Base-by-base conservation (phyloP, 92 coral and sea anemone genomes). In the Epizoanthus illoricatus region DNA sequence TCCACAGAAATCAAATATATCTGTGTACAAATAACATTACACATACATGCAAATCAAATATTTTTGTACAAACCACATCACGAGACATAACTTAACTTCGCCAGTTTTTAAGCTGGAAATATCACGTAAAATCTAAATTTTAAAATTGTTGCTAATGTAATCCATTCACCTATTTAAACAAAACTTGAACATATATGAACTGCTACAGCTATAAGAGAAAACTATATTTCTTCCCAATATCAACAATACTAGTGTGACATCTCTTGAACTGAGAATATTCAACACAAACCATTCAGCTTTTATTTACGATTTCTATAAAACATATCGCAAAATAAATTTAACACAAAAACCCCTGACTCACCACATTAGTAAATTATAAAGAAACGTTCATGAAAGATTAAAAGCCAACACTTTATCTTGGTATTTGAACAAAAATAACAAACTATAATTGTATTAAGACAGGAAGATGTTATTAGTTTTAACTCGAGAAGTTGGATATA, bases 351-450 rank as follows among this genome's bases (percentile, higher is more conserved):
- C 45, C 41, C 16, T 17, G 54, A 69, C 54, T 23, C 56, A 10
- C 18, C 6, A 43, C 52, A 6, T 47, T 8, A 13, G 13, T 7
- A 74, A 28, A 21, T 63, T 75, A 33, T 54, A 64, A 41, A 62
- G 61, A 18, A 20, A 21, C 17, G 59, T 78, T 78, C 82, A 78
- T 63, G 16, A 78, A 78, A 78, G 65, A 78, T 78, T 62, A 43
- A 78, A 40, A 21, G 57, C 71, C 24, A 12, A 40, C 71, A 43
- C 60, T 7, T 49, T 8, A 49, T 49, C 55, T 45, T 78, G 18
- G 41, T 9, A n/a, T n/a, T 20, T 63, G 17, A 28, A 5, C 59
- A 13, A 64, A 76, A 20, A 42, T 18, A 76, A 60, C 82, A 78
- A 62, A 18, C 24, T 40, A 45, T 45, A 23, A 19, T 16, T 47